These are phyloP conservation scores for Euclidia mi DNA, from an alignment of 2,888 invertebrate species.

Conservation along the genomic window DNA sequence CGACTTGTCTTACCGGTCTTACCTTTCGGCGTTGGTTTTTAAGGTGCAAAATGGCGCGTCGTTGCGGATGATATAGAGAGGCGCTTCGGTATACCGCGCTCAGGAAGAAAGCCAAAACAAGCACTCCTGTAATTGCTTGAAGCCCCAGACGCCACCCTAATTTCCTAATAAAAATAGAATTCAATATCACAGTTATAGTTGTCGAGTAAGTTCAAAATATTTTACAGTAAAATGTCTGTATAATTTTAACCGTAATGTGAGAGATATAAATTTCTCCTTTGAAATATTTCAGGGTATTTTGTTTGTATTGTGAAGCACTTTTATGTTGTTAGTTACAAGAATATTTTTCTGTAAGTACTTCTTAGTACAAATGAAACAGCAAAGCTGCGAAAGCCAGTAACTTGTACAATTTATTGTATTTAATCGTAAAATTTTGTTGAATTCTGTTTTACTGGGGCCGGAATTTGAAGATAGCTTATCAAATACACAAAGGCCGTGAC, in stretches of 20 bases:
- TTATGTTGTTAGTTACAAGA: background rate
- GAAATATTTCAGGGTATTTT: background rate
- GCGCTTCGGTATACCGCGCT: constrained; percentile 97
- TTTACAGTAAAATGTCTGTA: too few species aligned
- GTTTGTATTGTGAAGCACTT: background rate
- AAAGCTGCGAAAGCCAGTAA: too few species aligned
- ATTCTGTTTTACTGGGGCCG: too few species aligned
- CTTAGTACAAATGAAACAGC: background rate
- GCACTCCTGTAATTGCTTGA: constrained; percentile 95
- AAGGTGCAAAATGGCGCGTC: constrained; percentile 96
- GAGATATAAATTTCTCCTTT: too few species aligned
- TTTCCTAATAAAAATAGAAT: constrained; percentile 91
- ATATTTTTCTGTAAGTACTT: background rate
- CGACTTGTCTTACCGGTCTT: constrained; percentile 38
- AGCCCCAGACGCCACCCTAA: constrained; percentile 97
- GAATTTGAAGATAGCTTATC: background rate
- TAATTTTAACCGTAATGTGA: too few species aligned
- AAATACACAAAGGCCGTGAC: constrained; percentile 1
- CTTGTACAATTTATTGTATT: too few species aligned
- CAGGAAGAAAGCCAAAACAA: constrained; percentile 95
- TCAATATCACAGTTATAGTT: background rate
- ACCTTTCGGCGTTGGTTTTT: constrained; percentile 96
- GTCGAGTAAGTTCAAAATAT: background rate
- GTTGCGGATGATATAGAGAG: constrained; percentile 97
- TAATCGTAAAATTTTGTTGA: too few species aligned